Base-by-base conservation (phyloP, 2,888 invertebrate species). In the Mesorhabditis sp. region DNA sequence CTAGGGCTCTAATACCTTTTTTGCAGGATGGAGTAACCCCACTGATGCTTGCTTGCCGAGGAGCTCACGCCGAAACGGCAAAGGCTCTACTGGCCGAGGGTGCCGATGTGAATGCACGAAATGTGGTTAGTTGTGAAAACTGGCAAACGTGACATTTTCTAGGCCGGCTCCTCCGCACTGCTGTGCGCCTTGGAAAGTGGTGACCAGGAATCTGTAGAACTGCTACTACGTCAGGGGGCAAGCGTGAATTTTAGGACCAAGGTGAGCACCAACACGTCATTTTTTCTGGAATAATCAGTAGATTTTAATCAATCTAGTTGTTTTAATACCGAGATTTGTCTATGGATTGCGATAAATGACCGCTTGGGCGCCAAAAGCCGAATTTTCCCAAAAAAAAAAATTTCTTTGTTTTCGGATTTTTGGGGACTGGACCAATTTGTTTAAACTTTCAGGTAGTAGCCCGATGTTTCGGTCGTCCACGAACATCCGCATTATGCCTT, bases 131-230 rank as follows among this genome's bases (percentile, higher is more conserved):
- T 44, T 13, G 4, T 44, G 10, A 50, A 13, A n/a, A 50, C 7
- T 50, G n/a, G n/a, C 7, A 50, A 50, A n/a, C 7, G 1, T 50
- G 58, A n/a, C n/a, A 13, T 50, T 10, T 50, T 50, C 58, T n/a
- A 50, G 58, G 58, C 95, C 71, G 94, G 95, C 72, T 94, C 95
- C 65, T 93, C 92, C 75, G 92, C 94, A 65, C 88, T 95, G 82
- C 95, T 95, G 88, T 95, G 95, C 88, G 94, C 95, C 72, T 92
- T 94, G 28, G 95, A 95, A 87, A 93, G 93, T 78, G 95, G 95
- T 6, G 93, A 91, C 88, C 88, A 92, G 78, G 92, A 94, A 86
- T 91, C 94, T 75, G 92, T 93, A 43, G 88, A 89, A 74, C 88
- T 92, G 76, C 88, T 95, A 78, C 88, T 95, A 71, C 91, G 92